phyloP scores from a whole-genome alignment of 1,140 invertebrate species.

The Hypsibius dujardini region DNA sequence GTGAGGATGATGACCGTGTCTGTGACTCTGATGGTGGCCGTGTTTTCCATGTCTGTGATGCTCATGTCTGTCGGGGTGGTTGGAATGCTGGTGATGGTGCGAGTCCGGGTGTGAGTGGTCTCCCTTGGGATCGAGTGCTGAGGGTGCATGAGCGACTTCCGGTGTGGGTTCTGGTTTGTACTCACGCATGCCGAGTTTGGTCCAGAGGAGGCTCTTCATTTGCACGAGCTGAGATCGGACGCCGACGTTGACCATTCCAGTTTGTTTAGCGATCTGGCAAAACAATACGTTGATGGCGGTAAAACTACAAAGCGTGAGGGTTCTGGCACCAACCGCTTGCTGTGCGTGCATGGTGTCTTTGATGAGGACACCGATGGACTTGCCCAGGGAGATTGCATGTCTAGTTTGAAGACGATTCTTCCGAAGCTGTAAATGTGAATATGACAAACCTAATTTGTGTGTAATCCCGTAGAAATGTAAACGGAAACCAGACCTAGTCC shows the following conservation, averaged over 20 bases:
- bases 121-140: no score
- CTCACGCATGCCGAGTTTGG: not conserved
- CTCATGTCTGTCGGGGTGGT: not conserved
- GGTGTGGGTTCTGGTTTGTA: constrained; percentile 1
- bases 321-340: not conserved
- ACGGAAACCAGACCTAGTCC: no score
- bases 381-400: not conserved
- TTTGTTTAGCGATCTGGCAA: not conserved
- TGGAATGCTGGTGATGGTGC: not conserved
- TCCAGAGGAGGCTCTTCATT: not conserved
- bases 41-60: not conserved
- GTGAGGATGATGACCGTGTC: not conserved
- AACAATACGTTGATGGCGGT: not conserved
- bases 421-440: no score
- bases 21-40: not conserved
- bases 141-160: no score
- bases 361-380: not conserved
- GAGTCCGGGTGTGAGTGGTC: not conserved
- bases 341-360: not conserved
- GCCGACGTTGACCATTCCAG: not conserved
- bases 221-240: not conserved
- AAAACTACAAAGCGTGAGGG: not conserved
- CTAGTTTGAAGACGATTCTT: not conserved
- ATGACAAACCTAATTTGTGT: no score
- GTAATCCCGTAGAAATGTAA: no score